These are phyloP conservation scores for Gobionotothen gibberifrons DNA, from an alignment of 2,797 vertebrate genomes.

Conservation along the genomic window DNA sequence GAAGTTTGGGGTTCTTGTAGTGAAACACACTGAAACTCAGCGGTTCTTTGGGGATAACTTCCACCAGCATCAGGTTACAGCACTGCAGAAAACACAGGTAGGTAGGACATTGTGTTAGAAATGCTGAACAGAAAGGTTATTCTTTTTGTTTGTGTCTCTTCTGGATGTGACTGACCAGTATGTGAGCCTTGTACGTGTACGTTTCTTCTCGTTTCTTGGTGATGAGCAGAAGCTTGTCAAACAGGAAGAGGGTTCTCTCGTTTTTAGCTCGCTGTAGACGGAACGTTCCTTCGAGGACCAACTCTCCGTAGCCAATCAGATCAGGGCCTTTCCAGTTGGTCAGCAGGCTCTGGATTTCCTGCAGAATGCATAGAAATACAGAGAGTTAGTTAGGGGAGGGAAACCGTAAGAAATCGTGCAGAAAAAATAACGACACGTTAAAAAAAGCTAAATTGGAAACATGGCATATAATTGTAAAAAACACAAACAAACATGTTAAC, in stretches of 20 bases:
- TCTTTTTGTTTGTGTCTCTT: background rate
- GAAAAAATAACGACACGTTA: background rate
- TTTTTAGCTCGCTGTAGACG: conserved; percentile 97
- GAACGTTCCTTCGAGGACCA: conserved; percentile 97
- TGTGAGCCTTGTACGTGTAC: conserved; percentile 97
- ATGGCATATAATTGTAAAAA: no score
- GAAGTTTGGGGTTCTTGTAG: conserved; percentile 98
- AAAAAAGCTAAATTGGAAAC: background rate
- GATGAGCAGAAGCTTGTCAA: conserved; percentile 96
- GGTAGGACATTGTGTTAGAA: conserved; percentile 13
- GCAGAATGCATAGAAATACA: conserved; percentile 34
- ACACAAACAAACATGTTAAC: background rate
- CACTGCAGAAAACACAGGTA: conserved; percentile 83
- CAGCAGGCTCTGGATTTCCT: conserved; percentile 98
- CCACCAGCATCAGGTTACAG: conserved; percentile 98
- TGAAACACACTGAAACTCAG: conserved; percentile 98
- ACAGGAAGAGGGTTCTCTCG: conserved; percentile 95
- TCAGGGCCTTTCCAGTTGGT: conserved; percentile 99
- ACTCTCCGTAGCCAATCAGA: conserved; percentile 94
- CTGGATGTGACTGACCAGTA: conserved; percentile 87
- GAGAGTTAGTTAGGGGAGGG: background rate
- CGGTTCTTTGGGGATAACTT: conserved; percentile 96
- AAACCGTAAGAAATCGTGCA: no score
- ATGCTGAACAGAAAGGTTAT: background rate
- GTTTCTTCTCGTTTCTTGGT: conserved; percentile 97